A percentile compares a stretch with the other conserved stretches of the same genome.
Conservation (phyloP, 1,140 invertebrate genomes). For the Bradysia coprophila region DNA sequence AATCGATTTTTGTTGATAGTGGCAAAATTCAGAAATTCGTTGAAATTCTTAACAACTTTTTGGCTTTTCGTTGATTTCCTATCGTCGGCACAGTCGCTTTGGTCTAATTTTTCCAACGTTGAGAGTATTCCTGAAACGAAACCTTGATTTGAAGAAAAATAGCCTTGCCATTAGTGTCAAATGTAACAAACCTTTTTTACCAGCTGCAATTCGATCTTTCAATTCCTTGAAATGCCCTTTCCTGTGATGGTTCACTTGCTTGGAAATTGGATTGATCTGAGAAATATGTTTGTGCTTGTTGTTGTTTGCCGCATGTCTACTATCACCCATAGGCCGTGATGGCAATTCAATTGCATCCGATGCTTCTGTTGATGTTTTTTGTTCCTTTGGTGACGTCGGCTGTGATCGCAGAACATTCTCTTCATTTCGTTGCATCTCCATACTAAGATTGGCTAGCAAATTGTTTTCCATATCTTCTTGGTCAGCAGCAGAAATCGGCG, state of each 20-base stretch:
- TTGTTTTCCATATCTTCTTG: not conserved
- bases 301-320: not conserved
- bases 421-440: not conserved
- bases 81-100: conserved; percentile 7
- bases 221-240: conserved; percentile 30
- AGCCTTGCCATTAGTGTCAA: conserved; percentile 30
- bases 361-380: not conserved
- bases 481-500: not conserved
- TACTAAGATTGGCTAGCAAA: not conserved
- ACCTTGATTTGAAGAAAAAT: too few species aligned
- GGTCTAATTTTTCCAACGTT: conserved; percentile 7
- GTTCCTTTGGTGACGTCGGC: not conserved
- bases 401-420: not conserved
- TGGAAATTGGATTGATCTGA: not conserved
- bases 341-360: not conserved
- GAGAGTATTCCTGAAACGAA: not conserved
- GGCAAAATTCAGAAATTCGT: conserved; percentile 62
- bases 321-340: not conserved
- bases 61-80: conserved; percentile 11
- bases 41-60: conserved; percentile 62
- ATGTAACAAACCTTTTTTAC: conserved; percentile 24
- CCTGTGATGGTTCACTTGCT: conserved; percentile 10
- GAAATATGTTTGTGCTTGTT: too few species aligned
- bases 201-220: conserved; percentile 27
- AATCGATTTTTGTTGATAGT: conserved; percentile 35